Evolutionary conservation across 2,113 vertebrate species (phyloP), one percentile per base, ranked within the genome.

Genomic region (Alligator sinensis): DNA sequence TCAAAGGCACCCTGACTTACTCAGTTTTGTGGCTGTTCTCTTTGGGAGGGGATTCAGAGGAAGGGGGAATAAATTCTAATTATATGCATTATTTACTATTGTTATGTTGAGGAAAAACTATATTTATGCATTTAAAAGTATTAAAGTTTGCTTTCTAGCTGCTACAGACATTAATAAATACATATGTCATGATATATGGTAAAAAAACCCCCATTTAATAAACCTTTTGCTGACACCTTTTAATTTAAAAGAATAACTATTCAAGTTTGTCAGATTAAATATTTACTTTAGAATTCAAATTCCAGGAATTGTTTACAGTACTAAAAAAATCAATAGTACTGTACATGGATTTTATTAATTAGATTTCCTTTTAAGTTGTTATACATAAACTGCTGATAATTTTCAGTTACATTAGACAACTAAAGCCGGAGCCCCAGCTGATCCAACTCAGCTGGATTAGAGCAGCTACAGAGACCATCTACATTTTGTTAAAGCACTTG

Each of bases 1-100:
- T 98, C 98, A 98, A 98, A 98, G 98, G 98, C 98, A 98, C 98
- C 98, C 98, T 98, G 98, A 98, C 97, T 98, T 98, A 94, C 94
- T 98, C 93, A 68, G 91, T 64, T 96, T 98, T 97, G 97, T 95
- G 97, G 96, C 96, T 97, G 77, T 94, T 95, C 87, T 97, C 91
- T 97, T 97, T 94, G 89, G 9, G 66, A 57, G 95, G 95, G 85
- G 86, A 77, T 94, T 91, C 77, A 86, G 55, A 62, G 80, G 74
- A 88, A 61, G 80, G 80, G 88, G 66, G 75, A 92, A 86, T 96
- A 93, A 96, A 93, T 94, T 38, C 92, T 88, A 24, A 90, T 94
- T 97, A 95, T 83, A 58, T 55, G 5, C 47, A 72, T 80, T 95
- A 89, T 94, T 94, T 79, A 88, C 78, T 89, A 24, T 72, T 95